Evolutionary conservation across 2,797 vertebrate species (phyloP).

Genomic region (Oreochromis grahami): DNA sequence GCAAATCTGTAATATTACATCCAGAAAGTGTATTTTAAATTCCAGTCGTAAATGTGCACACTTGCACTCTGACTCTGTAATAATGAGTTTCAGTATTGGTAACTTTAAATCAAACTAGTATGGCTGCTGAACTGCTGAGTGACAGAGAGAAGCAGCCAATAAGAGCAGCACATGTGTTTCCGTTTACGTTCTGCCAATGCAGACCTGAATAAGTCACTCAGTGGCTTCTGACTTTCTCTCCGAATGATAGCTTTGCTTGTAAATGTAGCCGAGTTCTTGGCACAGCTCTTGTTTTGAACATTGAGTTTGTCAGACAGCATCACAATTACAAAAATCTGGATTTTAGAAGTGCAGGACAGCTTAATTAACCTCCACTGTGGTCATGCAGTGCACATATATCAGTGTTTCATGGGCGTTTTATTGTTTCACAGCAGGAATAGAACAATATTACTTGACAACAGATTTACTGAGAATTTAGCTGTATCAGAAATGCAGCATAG

Average conservation of each 20-base stretch:
- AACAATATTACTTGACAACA: not conserved
- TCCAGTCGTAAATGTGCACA: not conserved
- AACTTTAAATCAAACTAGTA: not conserved
- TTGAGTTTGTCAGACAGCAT: not conserved
- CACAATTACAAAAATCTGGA: not conserved
- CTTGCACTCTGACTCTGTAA: not conserved
- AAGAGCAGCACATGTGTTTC: not conserved
- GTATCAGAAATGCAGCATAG: not conserved
- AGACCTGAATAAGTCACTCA: not conserved
- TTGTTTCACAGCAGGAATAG: not conserved
- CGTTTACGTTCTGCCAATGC: not conserved
- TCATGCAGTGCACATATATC: not conserved
- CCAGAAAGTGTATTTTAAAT: not conserved
- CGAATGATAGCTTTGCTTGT: not conserved
- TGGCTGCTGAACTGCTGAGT: not conserved
- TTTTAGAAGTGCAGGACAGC: not conserved
- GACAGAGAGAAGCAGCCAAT: not conserved
- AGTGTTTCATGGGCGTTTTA: not conserved
- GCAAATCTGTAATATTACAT: not conserved
- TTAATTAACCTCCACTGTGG: not conserved
- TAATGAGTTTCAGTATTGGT: not conserved
- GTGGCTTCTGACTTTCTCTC: not conserved
- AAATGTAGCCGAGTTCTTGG: not conserved
- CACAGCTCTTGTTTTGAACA: not conserved
- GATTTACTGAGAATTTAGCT: not conserved